Evolutionary conservation across 2,888 invertebrate genomes (phyloP).

Genomic region (Calameuta filiformis): DNA sequence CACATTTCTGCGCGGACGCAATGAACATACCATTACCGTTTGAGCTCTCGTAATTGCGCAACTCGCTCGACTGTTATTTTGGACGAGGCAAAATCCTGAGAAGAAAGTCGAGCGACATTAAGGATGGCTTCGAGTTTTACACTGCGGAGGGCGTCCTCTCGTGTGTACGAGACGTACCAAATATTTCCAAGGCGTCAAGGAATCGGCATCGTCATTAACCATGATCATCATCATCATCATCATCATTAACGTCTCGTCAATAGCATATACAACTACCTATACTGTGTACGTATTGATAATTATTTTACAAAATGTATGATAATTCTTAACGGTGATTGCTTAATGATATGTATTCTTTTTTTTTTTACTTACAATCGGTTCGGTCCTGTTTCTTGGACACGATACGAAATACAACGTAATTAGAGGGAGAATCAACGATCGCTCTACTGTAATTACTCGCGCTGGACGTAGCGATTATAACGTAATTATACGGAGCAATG

Average conservation of each 20-base stretch:
- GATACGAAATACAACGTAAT: conserved; percentile 16
- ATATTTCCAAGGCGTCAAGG: not conserved
- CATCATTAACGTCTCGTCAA: not conserved
- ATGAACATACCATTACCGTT: not conserved
- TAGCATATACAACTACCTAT: not conserved
- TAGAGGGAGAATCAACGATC: conserved; percentile 30
- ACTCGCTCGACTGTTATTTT: not conserved
- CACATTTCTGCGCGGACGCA: not conserved
- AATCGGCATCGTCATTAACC: not conserved
- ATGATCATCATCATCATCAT: not conserved
- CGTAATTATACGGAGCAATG: conserved; percentile 47
- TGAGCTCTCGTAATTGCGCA: not conserved
- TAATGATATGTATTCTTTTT: not conserved
- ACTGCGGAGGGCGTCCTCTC: not conserved
- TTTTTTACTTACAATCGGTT: not conserved
- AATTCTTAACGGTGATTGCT: not conserved
- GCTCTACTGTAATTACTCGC: conserved; percentile 45
- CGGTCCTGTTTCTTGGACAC: not conserved
- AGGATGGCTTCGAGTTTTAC: not conserved
- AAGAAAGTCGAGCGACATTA: not conserved
- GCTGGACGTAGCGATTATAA: conserved; percentile 50
- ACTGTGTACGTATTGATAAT: not conserved
- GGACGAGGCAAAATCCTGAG: not conserved
- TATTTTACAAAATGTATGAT: not conserved
- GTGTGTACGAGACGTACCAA: not conserved